Evolutionary conservation across 2,888 invertebrate species (phyloP), one percentile per base, ranked within the genome.

Genomic region (Cecidostiba fungosa): DNA sequence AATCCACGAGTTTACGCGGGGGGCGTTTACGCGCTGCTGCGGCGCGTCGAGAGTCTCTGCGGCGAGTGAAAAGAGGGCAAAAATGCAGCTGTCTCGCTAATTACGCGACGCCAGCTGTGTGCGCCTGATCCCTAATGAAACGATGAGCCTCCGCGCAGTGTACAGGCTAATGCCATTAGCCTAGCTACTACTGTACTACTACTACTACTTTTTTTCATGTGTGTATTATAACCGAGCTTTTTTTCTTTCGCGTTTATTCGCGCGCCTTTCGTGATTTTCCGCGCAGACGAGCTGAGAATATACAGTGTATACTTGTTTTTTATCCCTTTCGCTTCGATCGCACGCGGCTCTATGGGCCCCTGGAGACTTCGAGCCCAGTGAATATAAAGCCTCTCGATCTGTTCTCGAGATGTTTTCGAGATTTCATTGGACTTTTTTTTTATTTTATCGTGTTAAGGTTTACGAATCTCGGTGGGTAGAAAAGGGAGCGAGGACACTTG

Each of bases 121-220:
- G 2, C n/a, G n/a, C 1, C 77, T 62, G 78, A 78, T 78, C 47
- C 32, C 19, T 39, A 77, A 77, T 77, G 77, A 77, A 77, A 77
- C 77, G 66, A 78, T 66, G 39, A 43, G 43, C 43, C 47, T 10
- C n/a, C 69, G 36, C 29, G 14, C 62, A 14, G 14, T 70, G 39
- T 70, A 70, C 32, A 19, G 8, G n/a, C n/a, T n/a, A n/a, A n/a
- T n/a, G n/a, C n/a, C 39, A 70, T 29, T 36, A 39, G 1, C 29
- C 23, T 12, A 10, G 23, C 62, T 23, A n/a, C 10, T 23, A 23
- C 19, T 54, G 3, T 23, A 23, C 12, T 5, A n/a, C 12, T 54
- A 1, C 59, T 26, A 4, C 26, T 66, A 2, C 14, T 4, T 66
- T 66, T n/a, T 66, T 29, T 29, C 23, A 26, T 29, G 12, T 16